Conservation (phyloP, 2,113 vertebrate species). For the Bos indicus region DNA sequence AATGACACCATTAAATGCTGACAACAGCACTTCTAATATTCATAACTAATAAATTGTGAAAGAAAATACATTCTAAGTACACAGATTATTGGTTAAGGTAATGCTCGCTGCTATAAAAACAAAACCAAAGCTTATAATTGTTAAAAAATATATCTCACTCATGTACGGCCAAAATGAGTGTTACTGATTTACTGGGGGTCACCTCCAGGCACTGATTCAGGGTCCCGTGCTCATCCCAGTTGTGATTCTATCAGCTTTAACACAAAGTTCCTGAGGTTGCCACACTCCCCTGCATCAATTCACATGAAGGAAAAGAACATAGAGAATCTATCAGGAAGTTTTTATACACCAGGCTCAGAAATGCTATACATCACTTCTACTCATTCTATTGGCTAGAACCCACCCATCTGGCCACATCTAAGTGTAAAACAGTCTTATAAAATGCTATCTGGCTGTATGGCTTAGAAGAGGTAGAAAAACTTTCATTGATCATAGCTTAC, state of each 20-base stretch:
- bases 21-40: slow-evolving; percentile 60
- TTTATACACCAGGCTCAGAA: not conserved
- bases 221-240: not conserved
- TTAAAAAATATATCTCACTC: not conserved
- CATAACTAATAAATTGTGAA: slow-evolving; percentile 48
- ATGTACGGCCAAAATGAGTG: not conserved
- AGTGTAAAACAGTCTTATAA: not conserved
- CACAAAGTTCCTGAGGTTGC: not conserved
- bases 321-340: not conserved
- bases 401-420: not conserved
- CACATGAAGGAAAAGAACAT: not conserved
- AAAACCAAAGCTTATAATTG: not conserved
- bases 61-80: slow-evolving; percentile 56
- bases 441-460: not conserved
- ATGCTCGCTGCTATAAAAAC: not conserved
- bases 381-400: not conserved
- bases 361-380: not conserved
- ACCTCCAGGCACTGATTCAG: not conserved
- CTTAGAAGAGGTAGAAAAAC: not conserved
- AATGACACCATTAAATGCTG: slow-evolving; percentile 18
- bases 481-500: not conserved
- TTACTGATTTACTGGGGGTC: not conserved
- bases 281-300: not conserved
- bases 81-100: slow-evolving; percentile 6
- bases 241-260: not conserved